A percentile compares a stretch with the other conserved stretches of the same genome.
Evolutionary conservation across 2,113 vertebrate species (phyloP).

Genomic region (Cyprinus carpio): DNA sequence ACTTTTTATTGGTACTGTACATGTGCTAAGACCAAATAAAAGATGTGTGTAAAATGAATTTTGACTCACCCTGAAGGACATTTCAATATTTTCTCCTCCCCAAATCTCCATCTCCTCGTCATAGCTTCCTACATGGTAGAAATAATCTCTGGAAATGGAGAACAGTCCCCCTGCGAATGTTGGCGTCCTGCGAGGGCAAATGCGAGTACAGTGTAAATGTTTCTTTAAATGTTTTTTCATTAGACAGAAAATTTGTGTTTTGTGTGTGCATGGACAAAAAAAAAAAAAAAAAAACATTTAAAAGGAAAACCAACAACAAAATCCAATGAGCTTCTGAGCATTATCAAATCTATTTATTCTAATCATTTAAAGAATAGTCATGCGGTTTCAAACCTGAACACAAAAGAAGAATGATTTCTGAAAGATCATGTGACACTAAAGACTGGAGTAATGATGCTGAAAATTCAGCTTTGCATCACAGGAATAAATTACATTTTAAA

Average conservation of each 20-base stretch:
- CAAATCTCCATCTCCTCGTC: conserved; percentile 99
- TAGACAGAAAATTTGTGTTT: conserved; percentile 36
- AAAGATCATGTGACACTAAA: not conserved
- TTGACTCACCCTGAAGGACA: conserved; percentile 96
- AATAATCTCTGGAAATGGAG: conserved; percentile 96
- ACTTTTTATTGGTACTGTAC: not conserved
- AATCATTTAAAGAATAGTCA: not conserved
- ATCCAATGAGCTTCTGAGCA: too few species aligned
- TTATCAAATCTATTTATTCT: not conserved
- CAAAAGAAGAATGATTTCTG: not conserved
- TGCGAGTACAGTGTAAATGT: not conserved
- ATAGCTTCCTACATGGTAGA: conserved; percentile 92
- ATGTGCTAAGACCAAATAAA: not conserved
- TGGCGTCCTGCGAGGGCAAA: conserved; percentile 83
- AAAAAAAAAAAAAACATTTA: too few species aligned
- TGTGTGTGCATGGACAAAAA: not conserved
- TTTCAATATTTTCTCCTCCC: conserved; percentile 99
- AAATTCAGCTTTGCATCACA: too few species aligned
- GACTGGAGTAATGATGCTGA: too few species aligned
- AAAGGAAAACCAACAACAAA: too few species aligned
- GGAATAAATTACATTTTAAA: too few species aligned
- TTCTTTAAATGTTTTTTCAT: not conserved
- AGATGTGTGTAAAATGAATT: not conserved
- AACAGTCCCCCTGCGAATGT: conserved; percentile 99
- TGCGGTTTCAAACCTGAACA: not conserved